A percentile compares a stretch with the other conserved stretches of the same genome.
Conservation (phyloP, 1,140 invertebrate species). For the Heterodera schachtii region DNA sequence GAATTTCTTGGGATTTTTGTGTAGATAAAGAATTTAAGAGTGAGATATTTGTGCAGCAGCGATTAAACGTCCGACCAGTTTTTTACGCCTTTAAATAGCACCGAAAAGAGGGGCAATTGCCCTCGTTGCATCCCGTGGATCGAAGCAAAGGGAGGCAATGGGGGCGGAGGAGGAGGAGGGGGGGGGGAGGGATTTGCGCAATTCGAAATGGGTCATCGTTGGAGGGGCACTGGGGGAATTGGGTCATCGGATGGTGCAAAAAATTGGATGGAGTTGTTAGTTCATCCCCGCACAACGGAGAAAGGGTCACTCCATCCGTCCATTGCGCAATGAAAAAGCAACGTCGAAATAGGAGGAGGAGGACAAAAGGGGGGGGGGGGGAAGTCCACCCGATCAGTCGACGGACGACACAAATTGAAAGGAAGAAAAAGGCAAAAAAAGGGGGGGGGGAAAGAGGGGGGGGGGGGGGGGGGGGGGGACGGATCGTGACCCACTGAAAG, state of each 20-base stretch:
- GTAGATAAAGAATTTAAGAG: not conserved
- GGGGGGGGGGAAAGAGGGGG: no score
- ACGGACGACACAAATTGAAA: not conserved
- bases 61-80: constrained; percentile 6
- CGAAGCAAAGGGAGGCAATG: no score
- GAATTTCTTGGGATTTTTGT: not conserved
- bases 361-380: not conserved
- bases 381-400: not conserved
- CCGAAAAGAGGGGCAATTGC: constrained; percentile 15
- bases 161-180: no score
- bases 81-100: constrained; percentile 4
- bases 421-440: not conserved
- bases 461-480: no score
- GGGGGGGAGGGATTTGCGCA: not conserved
- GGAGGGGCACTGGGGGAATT: not conserved
- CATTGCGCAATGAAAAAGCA: constrained; percentile 18
- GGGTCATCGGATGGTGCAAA: constrained; percentile 15
- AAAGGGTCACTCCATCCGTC: not conserved
- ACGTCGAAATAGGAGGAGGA: not conserved
- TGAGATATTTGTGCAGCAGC: not conserved
- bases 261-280: constrained; percentile 13
- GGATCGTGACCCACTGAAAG: not conserved
- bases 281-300: constrained; percentile 2
- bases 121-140: not conserved
- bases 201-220: constrained; percentile 9